Percentiles rank a stretch among this genome's conserved stretches.
Evolutionary conservation across 2,888 invertebrate species (phyloP).

Genomic region (Cotesia congregata): DNA sequence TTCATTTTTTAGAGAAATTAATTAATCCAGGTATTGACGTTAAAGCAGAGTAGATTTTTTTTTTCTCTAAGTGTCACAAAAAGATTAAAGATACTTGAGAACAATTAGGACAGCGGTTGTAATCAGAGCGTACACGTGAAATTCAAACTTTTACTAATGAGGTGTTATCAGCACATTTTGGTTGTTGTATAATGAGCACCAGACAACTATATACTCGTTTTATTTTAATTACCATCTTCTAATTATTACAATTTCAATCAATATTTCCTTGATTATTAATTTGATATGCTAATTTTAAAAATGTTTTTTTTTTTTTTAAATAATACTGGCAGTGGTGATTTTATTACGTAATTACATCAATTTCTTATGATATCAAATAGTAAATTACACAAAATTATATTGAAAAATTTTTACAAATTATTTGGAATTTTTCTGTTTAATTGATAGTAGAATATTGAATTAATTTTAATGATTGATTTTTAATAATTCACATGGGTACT

Average conservation of each 20-base stretch:
- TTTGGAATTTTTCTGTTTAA: too few relatives aligned
- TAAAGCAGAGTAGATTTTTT: background rate
- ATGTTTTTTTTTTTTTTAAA: too few relatives aligned
- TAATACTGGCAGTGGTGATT: too few relatives aligned
- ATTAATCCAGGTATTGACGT: background rate
- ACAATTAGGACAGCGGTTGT: conserved; percentile 61
- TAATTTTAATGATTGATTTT: too few relatives aligned
- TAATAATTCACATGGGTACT: too few relatives aligned
- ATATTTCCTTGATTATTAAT: background rate
- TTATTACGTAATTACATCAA: too few relatives aligned
- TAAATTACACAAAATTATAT: too few relatives aligned
- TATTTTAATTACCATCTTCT: conserved; percentile 48
- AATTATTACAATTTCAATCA: conserved; percentile 46
- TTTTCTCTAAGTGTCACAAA: background rate
- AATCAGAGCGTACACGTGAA: conserved; percentile 61
- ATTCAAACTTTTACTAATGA: conserved; percentile 60
- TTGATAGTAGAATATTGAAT: too few relatives aligned
- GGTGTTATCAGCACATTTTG: conserved; percentile 56
- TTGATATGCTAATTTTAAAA: background rate
- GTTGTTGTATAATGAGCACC: conserved; percentile 62
- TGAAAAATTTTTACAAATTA: too few relatives aligned
- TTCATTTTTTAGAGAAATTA: background rate
- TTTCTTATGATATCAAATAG: too few relatives aligned
- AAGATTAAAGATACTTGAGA: conserved; percentile 51
- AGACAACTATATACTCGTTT: conserved; percentile 43